Base-by-base conservation (phyloP, 2,797 vertebrate species). In the Synaphobranchus kaupii region DNA sequence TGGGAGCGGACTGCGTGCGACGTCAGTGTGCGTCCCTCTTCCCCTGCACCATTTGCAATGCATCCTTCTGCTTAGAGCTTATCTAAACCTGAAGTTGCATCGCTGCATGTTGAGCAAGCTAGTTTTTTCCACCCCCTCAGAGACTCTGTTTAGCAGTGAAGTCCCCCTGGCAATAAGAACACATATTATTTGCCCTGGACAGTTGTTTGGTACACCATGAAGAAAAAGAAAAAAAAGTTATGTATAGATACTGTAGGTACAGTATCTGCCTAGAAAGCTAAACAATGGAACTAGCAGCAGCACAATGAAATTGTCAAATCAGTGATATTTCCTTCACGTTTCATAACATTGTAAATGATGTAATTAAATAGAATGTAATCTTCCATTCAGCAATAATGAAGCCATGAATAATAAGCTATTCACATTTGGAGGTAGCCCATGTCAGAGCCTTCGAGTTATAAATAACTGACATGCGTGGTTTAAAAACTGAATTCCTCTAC, bases 401-500 rank as follows among this genome's bases (percentile, higher is more conserved):
- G 7, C 44, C 44, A 80, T 9, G 44, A 6, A 80, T 20, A 80
- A 80, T 48, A 48, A 80, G 34, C 71, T 39, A 44, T 76, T 76
- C 10, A 10, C 31, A 39, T 76, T 5, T 17, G 12, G 5, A 7
- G 71, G 20, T 80, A 80, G 20, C 76, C 8, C n/a, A 47, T 5
- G 28, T 76, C 66, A 68, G 66, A 63, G 15, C 8, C n/a, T 31
- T 76, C 31, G 44, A 76, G 31, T 44, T 76, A 44, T 20, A 76
- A 76, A 76, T 44, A 44, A 76, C 20, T 17, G 73, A 44, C 73
- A 76, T 13, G 15, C 31, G 3, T 7, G 3, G 34, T 76, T 76
- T 44, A 76, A 17, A 20, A 34, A 31, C 34, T 39, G 31, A 20
- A 34, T 44, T 76, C 7, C 88, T 90, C 78, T 88, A 87, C 92